phyloP scores from a whole-genome alignment of 2,797 vertebrate genomes.

The Buphagus erythrorhynchus region DNA sequence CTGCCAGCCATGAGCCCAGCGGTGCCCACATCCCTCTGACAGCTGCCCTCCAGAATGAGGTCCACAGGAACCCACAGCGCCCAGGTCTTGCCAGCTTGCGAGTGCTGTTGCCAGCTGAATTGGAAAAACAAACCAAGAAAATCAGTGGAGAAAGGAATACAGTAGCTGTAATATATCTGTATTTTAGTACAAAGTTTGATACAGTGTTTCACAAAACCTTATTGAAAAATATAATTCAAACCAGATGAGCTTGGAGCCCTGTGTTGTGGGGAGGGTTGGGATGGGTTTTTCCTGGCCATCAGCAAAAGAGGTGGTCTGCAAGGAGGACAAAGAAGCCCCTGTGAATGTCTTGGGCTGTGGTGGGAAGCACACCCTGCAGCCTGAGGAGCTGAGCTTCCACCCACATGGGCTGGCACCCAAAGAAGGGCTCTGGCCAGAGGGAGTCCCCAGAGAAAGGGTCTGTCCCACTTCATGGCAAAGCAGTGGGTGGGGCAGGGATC shows the following conservation, averaged over 20 bases:
- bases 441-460: neutral
- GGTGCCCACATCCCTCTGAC: neutral
- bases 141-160: slow-evolving; percentile 71
- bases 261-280: neutral
- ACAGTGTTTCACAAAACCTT: slow-evolving; percentile 77
- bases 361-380: neutral
- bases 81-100: neutral
- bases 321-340: neutral
- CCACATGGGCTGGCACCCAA: fast-evolving
- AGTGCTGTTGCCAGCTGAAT: slow-evolving; percentile 19
- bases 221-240: slow-evolving; percentile 75
- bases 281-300: neutral
- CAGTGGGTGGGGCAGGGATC: neutral
- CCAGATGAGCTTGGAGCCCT: neutral
- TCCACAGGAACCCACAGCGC: neutral
- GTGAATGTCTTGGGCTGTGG: neutral
- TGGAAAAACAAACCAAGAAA: slow-evolving; percentile 39
- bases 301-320: neutral
- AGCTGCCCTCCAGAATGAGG: neutral
- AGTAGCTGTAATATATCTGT: slow-evolving; percentile 78
- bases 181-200: slow-evolving; percentile 78
- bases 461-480: neutral
- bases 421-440: neutral
- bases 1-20: neutral
- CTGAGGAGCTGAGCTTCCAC: neutral